Conservation (phyloP, 2,113 vertebrate species). For the Parus major region DNA sequence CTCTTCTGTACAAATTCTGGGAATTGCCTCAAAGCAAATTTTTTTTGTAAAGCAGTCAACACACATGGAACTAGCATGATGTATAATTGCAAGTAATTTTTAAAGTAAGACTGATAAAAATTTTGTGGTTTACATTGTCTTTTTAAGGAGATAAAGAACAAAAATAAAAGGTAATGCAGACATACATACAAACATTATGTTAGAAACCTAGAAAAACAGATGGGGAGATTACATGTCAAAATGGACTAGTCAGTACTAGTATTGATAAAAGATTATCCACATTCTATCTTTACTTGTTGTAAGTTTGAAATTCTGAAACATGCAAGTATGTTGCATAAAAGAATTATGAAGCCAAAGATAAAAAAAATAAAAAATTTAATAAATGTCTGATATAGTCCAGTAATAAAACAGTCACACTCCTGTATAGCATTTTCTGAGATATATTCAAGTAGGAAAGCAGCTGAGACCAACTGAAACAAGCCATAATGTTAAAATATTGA, state of each 20-base stretch:
- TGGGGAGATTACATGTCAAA: not conserved
- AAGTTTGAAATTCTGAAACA: not conserved
- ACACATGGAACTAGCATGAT: not conserved
- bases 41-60: not conserved
- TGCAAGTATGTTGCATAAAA: not conserved
- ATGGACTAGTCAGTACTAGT: not conserved
- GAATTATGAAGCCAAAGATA: not conserved
- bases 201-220: not conserved
- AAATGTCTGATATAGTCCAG: not conserved
- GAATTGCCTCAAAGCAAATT: not conserved
- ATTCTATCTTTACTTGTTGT: not conserved
- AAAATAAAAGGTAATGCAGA: not conserved
- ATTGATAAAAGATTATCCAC: not conserved
- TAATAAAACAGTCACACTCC: not conserved
- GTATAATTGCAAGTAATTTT: not conserved
- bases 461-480: constrained; percentile 22
- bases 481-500: constrained; percentile 34
- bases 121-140: not conserved
- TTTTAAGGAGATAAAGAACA: not conserved
- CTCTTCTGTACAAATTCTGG: not conserved
- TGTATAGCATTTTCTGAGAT: not conserved
- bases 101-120: not conserved
- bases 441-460: constrained; percentile 10
- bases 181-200: not conserved
- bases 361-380: not conserved